A percentile compares a stretch with the other conserved stretches of the same genome.
Evolutionary conservation across 2,888 invertebrate genomes (phyloP).

Genomic region (Endotricha flammealis): DNA sequence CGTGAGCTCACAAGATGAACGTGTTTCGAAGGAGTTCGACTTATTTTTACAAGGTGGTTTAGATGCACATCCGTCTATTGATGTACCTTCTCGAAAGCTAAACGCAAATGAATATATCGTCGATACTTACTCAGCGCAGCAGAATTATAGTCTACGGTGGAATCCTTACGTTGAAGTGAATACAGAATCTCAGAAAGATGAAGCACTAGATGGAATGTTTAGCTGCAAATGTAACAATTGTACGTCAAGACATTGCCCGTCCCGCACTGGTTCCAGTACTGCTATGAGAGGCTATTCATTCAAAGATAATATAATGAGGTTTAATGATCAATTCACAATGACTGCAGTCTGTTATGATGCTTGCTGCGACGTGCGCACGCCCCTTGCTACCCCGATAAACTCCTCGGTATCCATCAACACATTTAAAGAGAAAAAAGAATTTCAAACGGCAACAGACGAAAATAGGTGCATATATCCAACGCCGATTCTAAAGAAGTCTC

Average conservation of each 20-base stretch:
- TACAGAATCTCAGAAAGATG: constrained; percentile 24
- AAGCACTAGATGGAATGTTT: constrained; percentile 15
- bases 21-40: constrained; percentile 30
- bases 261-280: constrained; percentile 13
- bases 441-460: too few species aligned
- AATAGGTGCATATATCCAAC: too few species aligned
- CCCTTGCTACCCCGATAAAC: constrained; percentile 21
- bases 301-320: constrained; percentile 45
- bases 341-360: constrained; percentile 42
- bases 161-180: constrained; percentile 28
- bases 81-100: neutral
- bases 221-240: constrained; percentile 38
- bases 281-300: constrained; percentile 16
- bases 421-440: too few species aligned
- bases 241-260: constrained; percentile 25
- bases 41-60: constrained; percentile 23
- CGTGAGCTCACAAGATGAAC: constrained; percentile 19
- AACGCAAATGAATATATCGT: neutral
- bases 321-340: constrained; percentile 47
- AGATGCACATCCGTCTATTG: neutral
- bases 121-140: constrained; percentile 29
- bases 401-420: constrained; percentile 22
- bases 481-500: constrained; percentile 25
- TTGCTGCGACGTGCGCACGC: constrained; percentile 28
- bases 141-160: constrained; percentile 31